These are phyloP conservation scores for Picus viridis DNA, from an alignment of 2,797 vertebrate species.

Conservation along the genomic window DNA sequence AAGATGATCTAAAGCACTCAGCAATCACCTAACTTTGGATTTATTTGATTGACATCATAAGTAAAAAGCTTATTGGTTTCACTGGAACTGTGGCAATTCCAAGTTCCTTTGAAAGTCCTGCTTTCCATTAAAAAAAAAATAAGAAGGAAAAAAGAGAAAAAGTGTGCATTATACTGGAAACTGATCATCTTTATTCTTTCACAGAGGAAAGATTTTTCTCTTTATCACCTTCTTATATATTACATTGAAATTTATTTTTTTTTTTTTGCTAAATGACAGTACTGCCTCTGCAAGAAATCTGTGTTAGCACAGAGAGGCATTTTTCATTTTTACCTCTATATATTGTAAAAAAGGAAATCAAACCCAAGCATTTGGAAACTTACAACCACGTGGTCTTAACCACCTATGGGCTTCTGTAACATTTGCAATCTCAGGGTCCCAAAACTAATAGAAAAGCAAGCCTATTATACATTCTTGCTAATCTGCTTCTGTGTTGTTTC, in stretches of 20 bases:
- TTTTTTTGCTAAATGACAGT: not conserved
- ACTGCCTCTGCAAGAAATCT: not conserved
- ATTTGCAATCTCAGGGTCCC: not conserved
- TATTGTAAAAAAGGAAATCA: not conserved
- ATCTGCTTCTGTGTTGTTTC: not conserved
- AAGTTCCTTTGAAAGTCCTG: not conserved
- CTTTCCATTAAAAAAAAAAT: not conserved
- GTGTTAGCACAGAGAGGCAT: not conserved
- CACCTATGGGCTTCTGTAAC: not conserved
- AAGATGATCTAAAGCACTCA: not conserved
- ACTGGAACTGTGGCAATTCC: not conserved
- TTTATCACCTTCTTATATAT: not conserved
- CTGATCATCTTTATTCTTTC: not conserved
- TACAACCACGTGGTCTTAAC: not conserved
- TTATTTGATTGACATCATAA: not conserved
- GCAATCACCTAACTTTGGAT: not conserved
- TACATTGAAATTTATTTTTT: not conserved
- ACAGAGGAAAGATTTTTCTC: not conserved
- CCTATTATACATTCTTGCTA: not conserved
- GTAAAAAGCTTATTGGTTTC: not conserved
- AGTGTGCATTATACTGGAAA: not conserved
- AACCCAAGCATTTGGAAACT: rapidly evolving
- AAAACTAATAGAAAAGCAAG: not conserved
- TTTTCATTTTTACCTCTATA: not conserved
- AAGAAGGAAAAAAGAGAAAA: not conserved